Conservation (phyloP, 2,113 vertebrate genomes). For the Xenopus laevis region DNA sequence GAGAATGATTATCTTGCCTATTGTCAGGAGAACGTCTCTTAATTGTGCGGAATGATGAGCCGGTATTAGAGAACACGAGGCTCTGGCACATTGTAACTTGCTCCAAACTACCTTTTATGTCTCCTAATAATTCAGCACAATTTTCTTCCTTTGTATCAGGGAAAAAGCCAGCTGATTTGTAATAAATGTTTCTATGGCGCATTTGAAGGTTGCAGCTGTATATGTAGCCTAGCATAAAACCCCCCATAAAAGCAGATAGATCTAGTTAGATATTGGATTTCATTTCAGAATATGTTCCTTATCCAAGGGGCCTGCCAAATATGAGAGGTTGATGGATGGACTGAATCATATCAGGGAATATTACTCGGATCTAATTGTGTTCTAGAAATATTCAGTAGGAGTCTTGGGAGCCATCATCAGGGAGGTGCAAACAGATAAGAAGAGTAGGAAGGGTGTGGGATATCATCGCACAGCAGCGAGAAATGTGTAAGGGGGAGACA, state of each 20-base stretch:
- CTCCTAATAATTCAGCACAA: background rate
- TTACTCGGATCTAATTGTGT: too few relatives aligned
- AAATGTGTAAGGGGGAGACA: too few relatives aligned
- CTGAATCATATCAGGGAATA: background rate
- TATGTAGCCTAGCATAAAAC: background rate
- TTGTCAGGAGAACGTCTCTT: background rate
- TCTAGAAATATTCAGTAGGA: too few relatives aligned
- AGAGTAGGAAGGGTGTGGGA: too few relatives aligned
- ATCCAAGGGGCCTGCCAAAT: background rate
- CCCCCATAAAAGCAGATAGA: background rate
- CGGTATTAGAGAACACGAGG: background rate
- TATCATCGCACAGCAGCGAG: too few relatives aligned
- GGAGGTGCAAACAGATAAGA: too few relatives aligned
- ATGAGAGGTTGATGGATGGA: background rate
- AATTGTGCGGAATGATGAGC: constrained; percentile 5
- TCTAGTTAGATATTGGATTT: background rate
- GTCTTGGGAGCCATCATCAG: too few relatives aligned
- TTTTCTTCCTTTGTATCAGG: background rate
- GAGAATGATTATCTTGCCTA: background rate
- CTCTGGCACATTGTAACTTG: background rate
- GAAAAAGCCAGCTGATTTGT: background rate
- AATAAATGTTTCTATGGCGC: background rate
- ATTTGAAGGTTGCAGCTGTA: background rate
- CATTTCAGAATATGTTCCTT: background rate
- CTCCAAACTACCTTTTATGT: constrained; percentile 4